Conservation (phyloP, 2,113 vertebrate species). For the Microcebus griseorufus region DNA sequence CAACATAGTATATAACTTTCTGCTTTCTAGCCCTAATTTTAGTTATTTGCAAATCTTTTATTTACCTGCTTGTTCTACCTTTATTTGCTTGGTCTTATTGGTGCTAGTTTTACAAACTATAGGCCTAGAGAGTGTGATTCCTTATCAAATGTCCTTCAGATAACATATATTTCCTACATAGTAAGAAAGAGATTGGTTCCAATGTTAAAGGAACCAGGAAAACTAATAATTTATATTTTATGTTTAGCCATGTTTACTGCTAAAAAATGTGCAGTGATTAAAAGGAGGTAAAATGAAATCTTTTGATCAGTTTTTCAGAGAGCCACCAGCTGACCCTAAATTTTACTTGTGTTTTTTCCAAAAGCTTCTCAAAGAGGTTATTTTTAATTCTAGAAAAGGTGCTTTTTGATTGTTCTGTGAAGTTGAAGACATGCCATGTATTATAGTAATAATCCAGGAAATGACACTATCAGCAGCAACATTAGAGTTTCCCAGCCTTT, state of each 20-base stretch:
- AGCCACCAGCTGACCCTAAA: not conserved
- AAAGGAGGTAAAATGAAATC: conserved; percentile 18
- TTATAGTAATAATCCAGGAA: not conserved
- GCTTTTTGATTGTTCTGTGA: not conserved
- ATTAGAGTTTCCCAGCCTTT: not conserved
- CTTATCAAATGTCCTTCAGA: not conserved
- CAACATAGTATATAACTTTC: not conserved
- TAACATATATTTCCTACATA: not conserved
- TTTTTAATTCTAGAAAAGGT: not conserved
- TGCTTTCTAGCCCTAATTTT: not conserved
- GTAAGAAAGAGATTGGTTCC: not conserved
- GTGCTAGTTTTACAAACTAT: not conserved
- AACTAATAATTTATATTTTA: conserved; percentile 22
- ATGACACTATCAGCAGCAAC: not conserved
- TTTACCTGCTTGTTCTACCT: not conserved
- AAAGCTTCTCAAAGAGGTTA: not conserved
- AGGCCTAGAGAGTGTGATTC: not conserved
- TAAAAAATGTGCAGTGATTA: conserved; percentile 3
- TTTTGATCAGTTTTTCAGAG: conserved; percentile 39
- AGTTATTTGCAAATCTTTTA: not conserved
- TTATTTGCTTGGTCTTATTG: not conserved
- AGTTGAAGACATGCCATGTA: not conserved
- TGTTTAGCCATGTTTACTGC: not conserved
- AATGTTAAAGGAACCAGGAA: not conserved
- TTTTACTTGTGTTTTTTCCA: not conserved